These are phyloP conservation scores for Sebastes oblongus DNA, from an alignment of 2,797 vertebrate species.

Conservation along the genomic window DNA sequence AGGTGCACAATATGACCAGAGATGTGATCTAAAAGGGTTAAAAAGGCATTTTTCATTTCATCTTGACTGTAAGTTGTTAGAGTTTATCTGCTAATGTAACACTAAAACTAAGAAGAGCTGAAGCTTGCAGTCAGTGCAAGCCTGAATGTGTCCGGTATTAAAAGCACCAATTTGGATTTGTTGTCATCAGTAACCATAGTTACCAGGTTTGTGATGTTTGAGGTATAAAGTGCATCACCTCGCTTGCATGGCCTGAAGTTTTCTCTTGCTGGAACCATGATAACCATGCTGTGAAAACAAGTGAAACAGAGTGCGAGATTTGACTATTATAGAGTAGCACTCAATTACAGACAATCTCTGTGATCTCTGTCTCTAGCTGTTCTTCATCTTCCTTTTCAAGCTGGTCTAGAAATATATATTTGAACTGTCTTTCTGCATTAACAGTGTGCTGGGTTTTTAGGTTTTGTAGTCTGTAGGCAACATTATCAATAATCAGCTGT, in stretches of 20 bases:
- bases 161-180: neutral
- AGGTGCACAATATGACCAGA: too few relatives aligned
- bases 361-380: neutral
- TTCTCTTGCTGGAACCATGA: neutral
- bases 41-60: too few relatives aligned
- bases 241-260: neutral
- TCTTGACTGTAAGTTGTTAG: too few relatives aligned
- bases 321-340: neutral
- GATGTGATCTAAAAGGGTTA: too few relatives aligned
- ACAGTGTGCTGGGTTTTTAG: neutral
- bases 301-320: neutral
- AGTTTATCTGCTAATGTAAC: neutral
- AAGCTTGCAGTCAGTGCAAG: neutral
- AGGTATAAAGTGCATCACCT: neutral
- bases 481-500: constrained; percentile 22
- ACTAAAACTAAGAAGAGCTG: neutral
- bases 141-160: neutral
- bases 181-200: neutral
- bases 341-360: neutral
- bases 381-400: neutral
- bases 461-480: constrained; percentile 3
- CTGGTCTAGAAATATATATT: neutral
- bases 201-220: neutral
- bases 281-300: neutral
- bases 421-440: neutral